Evolutionary conservation across 2,797 vertebrate genomes (phyloP).

Genomic region (Semaprochilodus insignis): DNA sequence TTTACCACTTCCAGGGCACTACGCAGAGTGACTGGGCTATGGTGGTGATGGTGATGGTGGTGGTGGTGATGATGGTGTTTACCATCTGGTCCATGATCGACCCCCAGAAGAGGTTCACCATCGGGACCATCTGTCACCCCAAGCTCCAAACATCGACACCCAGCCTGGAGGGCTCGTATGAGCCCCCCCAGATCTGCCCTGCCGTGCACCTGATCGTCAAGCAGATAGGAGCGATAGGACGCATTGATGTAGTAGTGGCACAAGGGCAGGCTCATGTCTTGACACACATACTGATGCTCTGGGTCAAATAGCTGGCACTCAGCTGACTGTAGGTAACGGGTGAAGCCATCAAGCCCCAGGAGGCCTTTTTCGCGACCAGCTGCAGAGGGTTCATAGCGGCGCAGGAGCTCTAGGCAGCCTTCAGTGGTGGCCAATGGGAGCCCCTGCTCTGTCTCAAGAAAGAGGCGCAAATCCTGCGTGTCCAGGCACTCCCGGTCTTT

Average conservation of each 20-base stretch:
- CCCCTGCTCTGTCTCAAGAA: constrained; percentile 96
- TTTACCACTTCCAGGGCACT: constrained; percentile 93
- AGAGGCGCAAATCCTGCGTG: constrained; percentile 93
- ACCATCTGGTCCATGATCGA: constrained; percentile 82
- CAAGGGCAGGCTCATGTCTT: constrained; percentile 95
- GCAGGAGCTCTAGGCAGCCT: constrained; percentile 92
- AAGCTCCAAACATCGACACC: constrained; percentile 93
- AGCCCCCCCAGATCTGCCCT: constrained; percentile 92
- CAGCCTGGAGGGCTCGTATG: constrained; percentile 88
- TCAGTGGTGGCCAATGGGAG: constrained; percentile 88
- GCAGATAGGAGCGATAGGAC: constrained; percentile 95
- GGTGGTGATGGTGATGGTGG: constrained; percentile 75
- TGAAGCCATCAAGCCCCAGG: constrained; percentile 94
- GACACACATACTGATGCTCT: constrained; percentile 90
- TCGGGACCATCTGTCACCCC: constrained; percentile 93
- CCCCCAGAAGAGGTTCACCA: constrained; percentile 91
- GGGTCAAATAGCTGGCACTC: constrained; percentile 97
- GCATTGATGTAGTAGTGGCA: constrained; percentile 97
- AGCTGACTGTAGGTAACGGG: constrained; percentile 90
- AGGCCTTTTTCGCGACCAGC: constrained; percentile 88
- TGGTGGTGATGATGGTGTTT: constrained; percentile 77
- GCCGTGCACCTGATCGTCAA: constrained; percentile 93
- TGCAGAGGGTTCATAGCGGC: constrained; percentile 88
- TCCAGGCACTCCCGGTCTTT: constrained; percentile 97
- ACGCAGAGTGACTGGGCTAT: constrained; percentile 81